Conservation (phyloP, 2,888 invertebrate genomes). For the Scaptomyza polygonia region DNA sequence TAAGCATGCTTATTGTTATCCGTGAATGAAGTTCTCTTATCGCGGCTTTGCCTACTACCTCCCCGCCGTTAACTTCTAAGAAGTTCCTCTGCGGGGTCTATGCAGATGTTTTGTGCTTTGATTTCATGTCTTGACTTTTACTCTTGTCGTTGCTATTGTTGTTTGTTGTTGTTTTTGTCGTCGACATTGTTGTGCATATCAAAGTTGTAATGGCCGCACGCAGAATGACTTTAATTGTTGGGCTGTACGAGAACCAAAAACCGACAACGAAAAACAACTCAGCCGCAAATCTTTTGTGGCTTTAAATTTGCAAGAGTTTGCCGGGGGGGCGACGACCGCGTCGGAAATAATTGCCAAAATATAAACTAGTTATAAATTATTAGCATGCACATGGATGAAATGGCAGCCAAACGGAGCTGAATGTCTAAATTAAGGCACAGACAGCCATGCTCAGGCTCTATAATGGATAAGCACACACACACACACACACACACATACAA, state of each 20-base stretch:
- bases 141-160: slow-evolving; percentile 19
- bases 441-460: slow-evolving; percentile 49
- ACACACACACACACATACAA: slow-evolving; percentile 9
- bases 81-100: slow-evolving; percentile 25
- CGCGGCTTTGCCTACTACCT: slow-evolving; percentile 48
- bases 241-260: slow-evolving; percentile 18
- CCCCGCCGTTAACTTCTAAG: background rate
- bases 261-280: slow-evolving; percentile 14
- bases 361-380: slow-evolving; percentile 79
- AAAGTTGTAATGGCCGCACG: slow-evolving; percentile 59
- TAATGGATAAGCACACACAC: slow-evolving; percentile 54
- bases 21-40: slow-evolving; percentile 78
- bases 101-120: slow-evolving; percentile 59
- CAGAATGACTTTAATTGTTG: slow-evolving; percentile 70
- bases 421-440: slow-evolving; percentile 55
- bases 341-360: slow-evolving; percentile 78
- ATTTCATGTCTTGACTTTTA: slow-evolving; percentile 61
- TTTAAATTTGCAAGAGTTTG: slow-evolving; percentile 18
- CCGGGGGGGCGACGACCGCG: background rate
- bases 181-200: slow-evolving; percentile 48
- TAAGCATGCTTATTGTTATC: slow-evolving; percentile 78
- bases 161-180: slow-evolving; percentile 26
- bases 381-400: slow-evolving; percentile 64
- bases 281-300: slow-evolving; percentile 50
- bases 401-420: slow-evolving; percentile 63